Evolutionary conservation across 1,140 invertebrate genomes (phyloP).

Genomic region (Zophobas atratus): DNA sequence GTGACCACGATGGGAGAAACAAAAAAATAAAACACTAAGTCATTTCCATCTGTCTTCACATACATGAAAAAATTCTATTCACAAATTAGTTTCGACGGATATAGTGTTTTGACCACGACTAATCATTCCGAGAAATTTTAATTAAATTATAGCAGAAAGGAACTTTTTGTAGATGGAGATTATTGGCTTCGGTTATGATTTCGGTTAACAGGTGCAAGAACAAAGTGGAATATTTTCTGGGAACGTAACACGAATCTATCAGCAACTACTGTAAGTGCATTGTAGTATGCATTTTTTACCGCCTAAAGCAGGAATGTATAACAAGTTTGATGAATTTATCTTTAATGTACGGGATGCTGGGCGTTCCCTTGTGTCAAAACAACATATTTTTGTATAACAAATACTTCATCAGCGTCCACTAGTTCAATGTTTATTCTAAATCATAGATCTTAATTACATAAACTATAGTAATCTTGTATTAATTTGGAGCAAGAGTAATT

Average conservation of each 20-base stretch:
- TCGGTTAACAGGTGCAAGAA: slow-evolving; percentile 2
- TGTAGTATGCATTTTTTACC: no score
- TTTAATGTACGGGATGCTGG: neutral
- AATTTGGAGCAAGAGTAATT: slow-evolving; percentile 16
- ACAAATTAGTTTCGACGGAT: neutral
- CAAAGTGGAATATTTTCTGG: neutral
- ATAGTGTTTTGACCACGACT: neutral
- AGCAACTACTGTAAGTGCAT: no score
- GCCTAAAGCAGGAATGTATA: neutral
- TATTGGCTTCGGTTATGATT: neutral
- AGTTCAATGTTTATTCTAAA: slow-evolving; percentile 9
- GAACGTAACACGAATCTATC: neutral
- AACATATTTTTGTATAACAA: slow-evolving; percentile 19
- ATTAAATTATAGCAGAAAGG: neutral
- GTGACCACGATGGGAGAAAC: slow-evolving; percentile 5
- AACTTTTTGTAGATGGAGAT: neutral
- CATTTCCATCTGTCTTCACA: neutral
- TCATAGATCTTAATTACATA: slow-evolving; percentile 28
- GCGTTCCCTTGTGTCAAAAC: neutral
- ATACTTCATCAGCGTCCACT: slow-evolving; percentile 21
- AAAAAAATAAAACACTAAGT: neutral
- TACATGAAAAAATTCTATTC: neutral
- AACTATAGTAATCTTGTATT: slow-evolving; percentile 16
- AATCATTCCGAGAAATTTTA: slow-evolving; percentile 3
- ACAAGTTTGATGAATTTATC: neutral